These are phyloP conservation scores for Cyrtodaria siliqua DNA, from an alignment of 2,888 invertebrate species.

Conservation along the genomic window DNA sequence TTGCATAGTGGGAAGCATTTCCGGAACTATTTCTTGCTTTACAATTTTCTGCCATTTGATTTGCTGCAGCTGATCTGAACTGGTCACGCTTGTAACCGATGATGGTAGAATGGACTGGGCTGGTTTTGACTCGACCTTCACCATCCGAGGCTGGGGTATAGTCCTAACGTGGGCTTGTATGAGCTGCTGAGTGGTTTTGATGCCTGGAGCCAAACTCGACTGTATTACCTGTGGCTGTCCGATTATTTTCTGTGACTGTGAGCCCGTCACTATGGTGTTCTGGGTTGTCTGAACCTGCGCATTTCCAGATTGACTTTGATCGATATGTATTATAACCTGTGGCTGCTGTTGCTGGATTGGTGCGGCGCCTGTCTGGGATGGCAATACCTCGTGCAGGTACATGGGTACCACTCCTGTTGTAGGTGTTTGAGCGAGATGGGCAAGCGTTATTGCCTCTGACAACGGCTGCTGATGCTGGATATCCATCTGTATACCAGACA, in stretches of 20 bases:
- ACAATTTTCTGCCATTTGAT: slow-evolving; percentile 1
- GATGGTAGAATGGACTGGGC: background rate
- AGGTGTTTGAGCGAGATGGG: slow-evolving; percentile 42
- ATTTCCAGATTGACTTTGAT: no score
- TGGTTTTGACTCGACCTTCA: background rate
- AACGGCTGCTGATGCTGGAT: slow-evolving; percentile 27
- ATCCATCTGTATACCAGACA: background rate
- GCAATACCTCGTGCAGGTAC: slow-evolving; percentile 25
- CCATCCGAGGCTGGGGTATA: slow-evolving; percentile 1
- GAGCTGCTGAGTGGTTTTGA: no score
- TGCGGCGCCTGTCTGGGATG: background rate
- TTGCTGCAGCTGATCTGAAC: background rate
- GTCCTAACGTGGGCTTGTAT: background rate
- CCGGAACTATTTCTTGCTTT: background rate
- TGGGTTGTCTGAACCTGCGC: no score
- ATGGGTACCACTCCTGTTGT: slow-evolving; percentile 28
- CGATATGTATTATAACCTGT: no score
- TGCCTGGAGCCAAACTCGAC: no score
- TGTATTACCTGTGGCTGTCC: no score
- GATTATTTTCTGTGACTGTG: no score
- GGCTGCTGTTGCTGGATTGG: background rate
- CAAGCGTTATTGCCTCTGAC: slow-evolving; percentile 54
- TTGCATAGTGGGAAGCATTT: no score
- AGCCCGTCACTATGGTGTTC: no score
- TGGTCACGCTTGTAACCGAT: background rate